Percentiles rank a stretch among this genome's conserved stretches.
These are phyloP conservation scores for Pholis gunnellus DNA, from an alignment of 2,113 vertebrate species.

Conservation along the genomic window DNA sequence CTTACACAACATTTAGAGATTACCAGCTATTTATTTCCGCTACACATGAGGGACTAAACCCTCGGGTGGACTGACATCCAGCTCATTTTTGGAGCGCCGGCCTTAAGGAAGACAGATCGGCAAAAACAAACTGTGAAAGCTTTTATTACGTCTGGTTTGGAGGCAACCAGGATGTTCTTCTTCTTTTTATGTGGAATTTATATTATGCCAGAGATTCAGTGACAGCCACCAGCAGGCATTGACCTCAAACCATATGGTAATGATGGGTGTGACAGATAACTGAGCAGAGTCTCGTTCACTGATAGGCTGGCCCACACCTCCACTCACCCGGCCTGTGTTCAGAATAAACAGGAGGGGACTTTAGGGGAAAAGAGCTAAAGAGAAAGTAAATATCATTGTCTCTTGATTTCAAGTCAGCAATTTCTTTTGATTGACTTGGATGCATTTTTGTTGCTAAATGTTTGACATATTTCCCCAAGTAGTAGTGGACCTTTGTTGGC, in stretches of 20 bases:
- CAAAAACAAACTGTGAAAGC: not conserved
- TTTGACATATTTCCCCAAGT: no score
- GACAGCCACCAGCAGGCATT: not conserved
- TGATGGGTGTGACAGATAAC: slow-evolving; percentile 23
- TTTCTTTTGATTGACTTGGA: not conserved
- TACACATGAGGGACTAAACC: not conserved
- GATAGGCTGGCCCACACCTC: not conserved
- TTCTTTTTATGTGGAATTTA: slow-evolving; percentile 13
- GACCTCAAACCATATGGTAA: slow-evolving; percentile 24
- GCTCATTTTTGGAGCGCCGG: slow-evolving; percentile 2
- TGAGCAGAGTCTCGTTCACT: not conserved
- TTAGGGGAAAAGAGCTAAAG: not conserved
- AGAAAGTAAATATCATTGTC: not conserved
- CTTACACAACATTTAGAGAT: slow-evolving; percentile 11
- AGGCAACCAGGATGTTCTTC: not conserved
- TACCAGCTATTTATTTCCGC: not conserved
- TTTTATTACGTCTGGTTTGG: not conserved
- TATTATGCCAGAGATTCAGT: not conserved
- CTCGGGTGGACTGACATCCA: not conserved
- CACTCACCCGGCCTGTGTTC: not conserved
- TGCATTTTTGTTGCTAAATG: no score
- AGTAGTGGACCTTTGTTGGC: not conserved
- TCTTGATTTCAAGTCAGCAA: not conserved
- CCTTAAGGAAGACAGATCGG: not conserved
- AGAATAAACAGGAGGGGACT: not conserved